Evolutionary conservation across 2,113 vertebrate genomes (phyloP).

Genomic region (Piprites chloris): DNA sequence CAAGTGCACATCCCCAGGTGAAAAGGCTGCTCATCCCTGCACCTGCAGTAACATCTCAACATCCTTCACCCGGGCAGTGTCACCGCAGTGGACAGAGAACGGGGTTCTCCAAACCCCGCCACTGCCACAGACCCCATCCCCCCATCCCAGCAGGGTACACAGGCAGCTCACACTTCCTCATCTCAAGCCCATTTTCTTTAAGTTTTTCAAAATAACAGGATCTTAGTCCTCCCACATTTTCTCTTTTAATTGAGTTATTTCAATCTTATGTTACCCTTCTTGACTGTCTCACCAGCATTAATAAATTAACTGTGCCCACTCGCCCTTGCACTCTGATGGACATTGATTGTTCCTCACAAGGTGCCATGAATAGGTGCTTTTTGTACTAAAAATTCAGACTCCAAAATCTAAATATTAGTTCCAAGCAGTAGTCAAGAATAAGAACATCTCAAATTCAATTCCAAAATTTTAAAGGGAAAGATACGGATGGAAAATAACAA

Average conservation of each 20-base stretch:
- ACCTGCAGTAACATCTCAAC: background rate
- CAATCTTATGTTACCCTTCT: background rate
- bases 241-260: background rate
- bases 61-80: no score
- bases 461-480: background rate
- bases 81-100: background rate
- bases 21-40: rapidly evolving
- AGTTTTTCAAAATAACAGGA: background rate
- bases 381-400: background rate
- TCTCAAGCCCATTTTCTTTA: background rate
- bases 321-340: background rate
- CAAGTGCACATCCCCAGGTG: rapidly evolving
- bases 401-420: background rate
- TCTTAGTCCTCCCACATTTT: background rate
- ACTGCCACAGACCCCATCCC: background rate
- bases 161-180: background rate
- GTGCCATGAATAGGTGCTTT: background rate
- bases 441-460: background rate
- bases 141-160: background rate
- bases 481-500: background rate
- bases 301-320: background rate
- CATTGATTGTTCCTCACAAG: background rate
- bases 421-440: background rate
- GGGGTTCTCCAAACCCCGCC: background rate
- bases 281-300: background rate